Conservation (phyloP, 2,888 invertebrate species). For the Seladonia tumulorum region DNA sequence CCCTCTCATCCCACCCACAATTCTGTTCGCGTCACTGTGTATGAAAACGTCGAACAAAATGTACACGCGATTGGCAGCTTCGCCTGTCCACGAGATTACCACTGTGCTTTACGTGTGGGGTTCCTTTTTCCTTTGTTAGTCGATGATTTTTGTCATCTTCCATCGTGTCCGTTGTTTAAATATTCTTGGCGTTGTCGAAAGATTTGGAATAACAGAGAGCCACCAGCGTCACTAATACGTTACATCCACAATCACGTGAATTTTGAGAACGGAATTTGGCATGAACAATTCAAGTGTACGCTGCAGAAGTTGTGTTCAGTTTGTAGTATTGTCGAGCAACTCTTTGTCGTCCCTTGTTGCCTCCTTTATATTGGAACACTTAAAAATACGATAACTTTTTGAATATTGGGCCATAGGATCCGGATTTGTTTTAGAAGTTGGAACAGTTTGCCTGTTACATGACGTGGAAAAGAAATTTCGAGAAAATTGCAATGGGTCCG, state of each 20-base stretch:
- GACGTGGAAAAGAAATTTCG: too few species aligned
- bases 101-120: constrained; percentile 48
- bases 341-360: too few species aligned
- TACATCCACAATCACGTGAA: too few species aligned
- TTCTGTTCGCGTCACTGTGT: constrained; percentile 63
- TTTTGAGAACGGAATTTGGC: background rate
- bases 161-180: background rate
- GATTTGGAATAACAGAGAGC: background rate
- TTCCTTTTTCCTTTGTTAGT: background rate
- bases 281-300: background rate
- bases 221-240: too few species aligned
- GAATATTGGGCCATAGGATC: too few species aligned
- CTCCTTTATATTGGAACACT: too few species aligned
- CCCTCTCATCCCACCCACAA: constrained; percentile 37
- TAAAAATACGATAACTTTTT: too few species aligned
- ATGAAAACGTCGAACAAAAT: constrained; percentile 79
- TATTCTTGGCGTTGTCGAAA: background rate
- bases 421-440: too few species aligned
- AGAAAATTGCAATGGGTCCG: too few species aligned
- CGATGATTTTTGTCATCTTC: background rate
- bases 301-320: background rate
- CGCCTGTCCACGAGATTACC: constrained; percentile 79
- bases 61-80: constrained; percentile 73
- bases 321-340: too few species aligned
- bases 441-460: too few species aligned